A percentile compares a stretch with the other conserved stretches of the same genome.
phyloP scores from a whole-genome alignment of 1,140 invertebrate species.

The Drosophila novamexicana region DNA sequence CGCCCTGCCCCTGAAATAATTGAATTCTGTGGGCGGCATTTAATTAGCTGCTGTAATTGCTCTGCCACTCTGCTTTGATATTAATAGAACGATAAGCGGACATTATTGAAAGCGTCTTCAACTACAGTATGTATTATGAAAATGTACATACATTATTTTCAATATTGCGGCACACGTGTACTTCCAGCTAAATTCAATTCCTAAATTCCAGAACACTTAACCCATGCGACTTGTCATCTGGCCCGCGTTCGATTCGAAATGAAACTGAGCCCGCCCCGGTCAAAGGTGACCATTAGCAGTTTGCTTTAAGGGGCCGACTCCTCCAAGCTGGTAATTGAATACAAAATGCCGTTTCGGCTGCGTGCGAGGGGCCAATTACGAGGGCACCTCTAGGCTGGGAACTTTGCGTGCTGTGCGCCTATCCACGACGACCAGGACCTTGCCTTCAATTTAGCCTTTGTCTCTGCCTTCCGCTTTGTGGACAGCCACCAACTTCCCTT shows the following conservation, averaged over 20 bases:
- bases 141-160: slow-evolving; percentile 19
- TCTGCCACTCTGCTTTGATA: slow-evolving; percentile 45
- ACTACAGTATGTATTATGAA: background rate
- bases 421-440: slow-evolving; percentile 28
- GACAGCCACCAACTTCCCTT: background rate
- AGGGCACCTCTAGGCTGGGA: slow-evolving; percentile 12
- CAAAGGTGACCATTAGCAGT: slow-evolving; percentile 74
- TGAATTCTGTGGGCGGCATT: slow-evolving; percentile 42
- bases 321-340: slow-evolving; percentile 74
- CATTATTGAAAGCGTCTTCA: slow-evolving; percentile 13
- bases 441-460: slow-evolving; percentile 3
- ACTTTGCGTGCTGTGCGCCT: slow-evolving; percentile 60
- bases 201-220: slow-evolving; percentile 15
- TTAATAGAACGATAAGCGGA: slow-evolving; percentile 62
- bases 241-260: slow-evolving; percentile 46
- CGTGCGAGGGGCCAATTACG: slow-evolving; percentile 69
- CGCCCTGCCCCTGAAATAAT: slow-evolving; percentile 34
- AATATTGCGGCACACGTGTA: background rate
- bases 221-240: slow-evolving; percentile 42
- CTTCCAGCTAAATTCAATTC: slow-evolving; percentile 8
- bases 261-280: slow-evolving; percentile 53
- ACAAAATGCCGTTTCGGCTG: slow-evolving; percentile 54
- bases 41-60: slow-evolving; percentile 59
- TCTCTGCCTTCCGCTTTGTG: background rate
- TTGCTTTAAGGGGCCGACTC: slow-evolving; percentile 25